Base-by-base conservation (phyloP, 2,113 vertebrate genomes). In the Calcarius ornatus region DNA sequence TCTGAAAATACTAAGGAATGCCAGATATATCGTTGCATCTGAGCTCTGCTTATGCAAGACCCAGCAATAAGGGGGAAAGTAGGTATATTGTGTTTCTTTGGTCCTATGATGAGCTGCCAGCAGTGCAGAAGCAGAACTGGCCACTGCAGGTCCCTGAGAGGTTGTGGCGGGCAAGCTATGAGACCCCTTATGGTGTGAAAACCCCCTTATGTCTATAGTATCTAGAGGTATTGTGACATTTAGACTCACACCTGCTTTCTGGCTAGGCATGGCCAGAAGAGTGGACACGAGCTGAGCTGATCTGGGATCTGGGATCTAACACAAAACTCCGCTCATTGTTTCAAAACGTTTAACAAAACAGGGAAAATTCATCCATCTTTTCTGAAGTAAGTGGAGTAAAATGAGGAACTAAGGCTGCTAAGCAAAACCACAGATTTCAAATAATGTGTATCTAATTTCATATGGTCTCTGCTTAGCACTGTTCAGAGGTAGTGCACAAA, bases 401-500 rank as follows among this genome's bases (percentile, higher is more conserved):
- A 45, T 0, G 4, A 82, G 50, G 50, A 87, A 76, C 59, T 80
- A 54, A 94, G 4, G 35, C 66, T 61, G 86, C 88, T 50, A 77
- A 80, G 75, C 64, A 81, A 89, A 86, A 88, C 23, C 6, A 53
- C 8, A 54, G 21, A 65, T 79, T 86, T 66, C 4, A 21, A 83
- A 63, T 47, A 33, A 75, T 51, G 30, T 5, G 11, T 80, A 31
- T 50, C 25, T 50, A 50, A 50, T 50, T 50, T 50, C 5, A 50
- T 50, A 47, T 3, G 12, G 43, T 95, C 89, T 94, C 75, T 95
- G 90, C 93, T 95, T 72, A 91, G 93, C 81, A 95, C 71, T 83
- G 82, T 94, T 97, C 87, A 80, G 93, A 97, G 90, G 93, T 94
- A 94, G 87, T 77, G 93, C 93, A 73, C 59, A 35, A 43, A 82